phyloP scores from a whole-genome alignment of 2,888 invertebrate species.

The Erynnis tages region DNA sequence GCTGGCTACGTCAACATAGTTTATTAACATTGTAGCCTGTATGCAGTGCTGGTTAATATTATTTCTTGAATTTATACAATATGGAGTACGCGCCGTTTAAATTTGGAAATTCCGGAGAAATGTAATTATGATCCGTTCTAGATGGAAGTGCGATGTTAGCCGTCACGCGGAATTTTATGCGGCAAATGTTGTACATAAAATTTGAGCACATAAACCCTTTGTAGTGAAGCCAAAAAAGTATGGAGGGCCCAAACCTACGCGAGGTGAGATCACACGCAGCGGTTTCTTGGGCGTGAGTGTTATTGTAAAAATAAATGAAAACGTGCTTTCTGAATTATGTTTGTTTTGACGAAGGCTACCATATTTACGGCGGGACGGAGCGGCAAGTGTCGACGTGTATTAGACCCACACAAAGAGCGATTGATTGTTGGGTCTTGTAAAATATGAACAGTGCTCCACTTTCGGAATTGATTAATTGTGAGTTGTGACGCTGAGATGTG shows the following conservation, averaged over 20 bases:
- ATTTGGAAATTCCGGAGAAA: conserved; percentile 28
- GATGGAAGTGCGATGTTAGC: conserved; percentile 48
- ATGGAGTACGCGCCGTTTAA: conserved; percentile 27
- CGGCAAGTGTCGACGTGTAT: conserved; percentile 58
- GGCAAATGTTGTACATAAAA: conserved; percentile 28
- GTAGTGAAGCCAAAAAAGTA: conserved; percentile 39
- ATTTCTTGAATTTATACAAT: conserved; percentile 38
- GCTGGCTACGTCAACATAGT: conserved; percentile 55
- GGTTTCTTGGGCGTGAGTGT: conserved; percentile 59
- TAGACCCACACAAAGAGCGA: conserved; percentile 77
- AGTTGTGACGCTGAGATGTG: conserved; percentile 53
- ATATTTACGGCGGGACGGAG: conserved; percentile 56
- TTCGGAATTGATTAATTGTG: conserved; percentile 77
- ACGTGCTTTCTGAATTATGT: conserved; percentile 70
- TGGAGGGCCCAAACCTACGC: conserved; percentile 55
- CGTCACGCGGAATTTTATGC: conserved; percentile 34
- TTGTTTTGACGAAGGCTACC: conserved; percentile 71
- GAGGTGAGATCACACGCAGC: conserved; percentile 59
- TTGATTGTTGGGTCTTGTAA: conserved; percentile 65
- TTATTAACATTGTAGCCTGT: conserved; percentile 58
- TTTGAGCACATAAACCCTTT: conserved; percentile 29
- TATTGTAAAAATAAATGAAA: conserved; percentile 74
- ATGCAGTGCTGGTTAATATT: conserved; percentile 49
- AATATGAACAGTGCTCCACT: conserved; percentile 66
- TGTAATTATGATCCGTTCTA: conserved; percentile 31